Base-by-base conservation (phyloP, 2,888 invertebrate genomes). In the Furcula furcula region DNA sequence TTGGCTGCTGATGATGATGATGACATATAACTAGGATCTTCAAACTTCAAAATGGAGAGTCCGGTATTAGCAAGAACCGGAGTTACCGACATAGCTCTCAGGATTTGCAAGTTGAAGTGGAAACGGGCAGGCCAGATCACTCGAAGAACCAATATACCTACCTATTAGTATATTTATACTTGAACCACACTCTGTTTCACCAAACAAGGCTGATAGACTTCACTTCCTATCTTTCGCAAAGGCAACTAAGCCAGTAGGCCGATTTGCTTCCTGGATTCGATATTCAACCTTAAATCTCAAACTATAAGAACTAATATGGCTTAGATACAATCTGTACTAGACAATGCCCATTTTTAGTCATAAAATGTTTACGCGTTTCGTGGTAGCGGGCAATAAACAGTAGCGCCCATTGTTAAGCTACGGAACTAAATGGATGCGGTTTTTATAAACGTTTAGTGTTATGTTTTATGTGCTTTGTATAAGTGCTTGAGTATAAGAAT, bases 281-380 rank as follows among this genome's bases (percentile, higher is more conserved):
- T 22, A 45, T 13, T 32, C 9, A 39, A 47, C 43, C 42, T 39
- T 61, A 56, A n/a, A 20, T 3, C 1, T 0, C 0, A 38, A 2
- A 25, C 7, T n/a, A 25, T 57, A 63, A 46, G 53, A 33, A 3
- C 33, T 20, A 29, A 12, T 45, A 39, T 58, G 7, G 37, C 29
- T 35, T 40, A 30, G 23, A 29, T 13, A n/a, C 7, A 5, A 3
- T 18, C 22, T 20, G 10, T 36, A 31, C 51, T 49, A 66, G 57
- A 64, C 39, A 50, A 67, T 70, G 60, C 46, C 76, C 75, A 69
- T 76, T 68, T 76, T 72, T 69, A 74, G 76, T 67, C 61, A 65
- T 65, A 65, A n/a, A 52, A 44, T 22, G 42, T 34, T 51, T 46
- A 48, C 46, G 44, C 31, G 60, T 66, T 59, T 64, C 73, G 73